A percentile compares a stretch with the other conserved stretches of the same genome.
Conservation (phyloP, 2,888 invertebrate species). For the Plebejus argus region DNA sequence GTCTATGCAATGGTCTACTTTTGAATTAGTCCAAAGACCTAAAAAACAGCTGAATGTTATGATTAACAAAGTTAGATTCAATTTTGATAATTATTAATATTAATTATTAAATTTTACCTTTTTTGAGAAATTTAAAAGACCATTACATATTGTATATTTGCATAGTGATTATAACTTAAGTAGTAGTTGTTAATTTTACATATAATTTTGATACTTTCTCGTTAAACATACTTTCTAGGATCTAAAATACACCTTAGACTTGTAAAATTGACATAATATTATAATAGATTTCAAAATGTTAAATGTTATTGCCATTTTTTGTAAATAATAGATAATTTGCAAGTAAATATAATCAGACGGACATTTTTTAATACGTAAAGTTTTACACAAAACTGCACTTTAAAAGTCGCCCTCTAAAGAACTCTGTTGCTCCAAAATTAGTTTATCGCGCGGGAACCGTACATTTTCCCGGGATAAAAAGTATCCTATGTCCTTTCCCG, state of each 20-base stretch:
- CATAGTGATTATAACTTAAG: conserved; percentile 35
- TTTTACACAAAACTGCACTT: not conserved
- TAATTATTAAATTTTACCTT: too few species aligned
- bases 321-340: conserved; percentile 2
- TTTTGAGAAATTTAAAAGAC: not conserved
- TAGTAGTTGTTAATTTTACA: not conserved
- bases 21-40: not conserved
- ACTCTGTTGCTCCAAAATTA: too few species aligned
- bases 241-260: not conserved
- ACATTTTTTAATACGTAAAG: not conserved
- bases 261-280: not conserved
- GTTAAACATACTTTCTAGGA: not conserved
- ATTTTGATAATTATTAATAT: too few species aligned
- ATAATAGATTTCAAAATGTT: not conserved
- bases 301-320: not conserved
- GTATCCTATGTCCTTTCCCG: too few species aligned
- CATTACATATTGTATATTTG: not conserved
- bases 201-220: conserved; percentile 20
- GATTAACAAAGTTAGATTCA: too few species aligned
- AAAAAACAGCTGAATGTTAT: too few species aligned
- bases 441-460: too few species aligned
- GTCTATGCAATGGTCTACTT: not conserved
- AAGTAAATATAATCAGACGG: not conserved
- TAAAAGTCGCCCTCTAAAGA: not conserved
- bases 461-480: too few species aligned